phyloP scores from a whole-genome alignment of 2,797 vertebrate species.

The Cyprinella venusta region DNA sequence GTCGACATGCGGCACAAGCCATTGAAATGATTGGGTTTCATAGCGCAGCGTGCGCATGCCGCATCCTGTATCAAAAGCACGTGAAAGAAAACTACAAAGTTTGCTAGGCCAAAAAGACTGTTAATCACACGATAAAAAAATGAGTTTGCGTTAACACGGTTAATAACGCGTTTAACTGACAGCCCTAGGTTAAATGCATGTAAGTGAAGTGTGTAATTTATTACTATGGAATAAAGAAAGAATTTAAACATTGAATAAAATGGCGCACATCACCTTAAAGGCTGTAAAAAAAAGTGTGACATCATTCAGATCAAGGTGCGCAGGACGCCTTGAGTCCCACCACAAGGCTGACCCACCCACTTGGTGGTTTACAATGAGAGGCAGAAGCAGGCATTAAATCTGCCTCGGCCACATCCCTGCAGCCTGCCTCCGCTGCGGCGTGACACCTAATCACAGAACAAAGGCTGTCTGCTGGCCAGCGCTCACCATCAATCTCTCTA shows the following conservation, averaged over 20 bases:
- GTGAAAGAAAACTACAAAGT: no score
- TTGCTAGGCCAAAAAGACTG: no score
- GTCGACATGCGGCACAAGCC: no score
- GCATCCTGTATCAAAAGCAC: no score
- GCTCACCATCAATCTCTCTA: constrained; percentile 62
- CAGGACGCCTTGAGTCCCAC: constrained; percentile 58
- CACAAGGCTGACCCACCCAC: constrained; percentile 62
- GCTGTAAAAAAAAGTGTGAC: constrained; percentile 22
- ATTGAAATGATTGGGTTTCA: no score
- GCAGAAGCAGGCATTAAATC: constrained; percentile 57
- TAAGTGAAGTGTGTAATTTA: no score
- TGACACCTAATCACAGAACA: constrained; percentile 64
- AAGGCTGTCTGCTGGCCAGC: constrained; percentile 58
- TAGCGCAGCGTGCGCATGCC: no score
- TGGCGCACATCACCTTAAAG: constrained; percentile 1
- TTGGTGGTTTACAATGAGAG: constrained; percentile 51
- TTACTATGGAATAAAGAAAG: not conserved
- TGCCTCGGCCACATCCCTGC: constrained; percentile 25
- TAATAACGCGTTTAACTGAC: no score
- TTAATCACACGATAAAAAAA: no score
- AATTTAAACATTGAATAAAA: not conserved
- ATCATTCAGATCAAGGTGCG: constrained; percentile 23
- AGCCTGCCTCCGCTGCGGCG: constrained; percentile 48
- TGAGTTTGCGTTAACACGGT: no score
- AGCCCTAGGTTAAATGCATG: no score